Conservation (phyloP, 2,113 vertebrate species). For the Dissostichus mawsoni region DNA sequence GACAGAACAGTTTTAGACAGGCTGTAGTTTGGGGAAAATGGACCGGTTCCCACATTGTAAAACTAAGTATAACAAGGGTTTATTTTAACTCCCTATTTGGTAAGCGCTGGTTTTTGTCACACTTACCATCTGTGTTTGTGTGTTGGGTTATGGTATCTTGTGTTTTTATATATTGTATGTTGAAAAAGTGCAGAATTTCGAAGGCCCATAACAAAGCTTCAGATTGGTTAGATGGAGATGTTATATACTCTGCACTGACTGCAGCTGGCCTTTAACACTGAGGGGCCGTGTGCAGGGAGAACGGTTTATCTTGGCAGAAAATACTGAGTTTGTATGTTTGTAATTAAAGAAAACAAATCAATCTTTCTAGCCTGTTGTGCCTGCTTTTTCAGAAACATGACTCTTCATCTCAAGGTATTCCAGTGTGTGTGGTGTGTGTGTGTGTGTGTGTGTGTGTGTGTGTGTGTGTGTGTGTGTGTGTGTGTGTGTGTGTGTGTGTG, state of each 20-base stretch:
- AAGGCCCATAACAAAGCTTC: not conserved
- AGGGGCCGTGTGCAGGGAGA: not conserved
- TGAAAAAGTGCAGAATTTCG: not conserved
- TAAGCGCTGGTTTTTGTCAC: slow-evolving; percentile 24
- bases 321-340: too few relatives aligned
- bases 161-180: not conserved
- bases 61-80: slow-evolving; percentile 28
- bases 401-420: slow-evolving; percentile 40
- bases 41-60: slow-evolving; percentile 51
- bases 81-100: slow-evolving; percentile 55
- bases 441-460: too few relatives aligned
- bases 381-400: slow-evolving; percentile 42
- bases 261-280: not conserved
- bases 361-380: slow-evolving; percentile 13
- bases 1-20: slow-evolving; percentile 3
- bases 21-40: slow-evolving; percentile 32
- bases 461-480: too few relatives aligned
- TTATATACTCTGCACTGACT: not conserved
- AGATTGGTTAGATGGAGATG: not conserved
- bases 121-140: slow-evolving; percentile 13
- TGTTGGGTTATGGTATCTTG: not conserved
- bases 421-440: too few relatives aligned
- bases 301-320: slow-evolving; percentile 7
- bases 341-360: slow-evolving; percentile 28
- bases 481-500: too few relatives aligned